A percentile compares a stretch with the other conserved stretches of the same genome.
Conservation (phyloP, 2,113 vertebrate genomes). For the Pantherophis guttatus region DNA sequence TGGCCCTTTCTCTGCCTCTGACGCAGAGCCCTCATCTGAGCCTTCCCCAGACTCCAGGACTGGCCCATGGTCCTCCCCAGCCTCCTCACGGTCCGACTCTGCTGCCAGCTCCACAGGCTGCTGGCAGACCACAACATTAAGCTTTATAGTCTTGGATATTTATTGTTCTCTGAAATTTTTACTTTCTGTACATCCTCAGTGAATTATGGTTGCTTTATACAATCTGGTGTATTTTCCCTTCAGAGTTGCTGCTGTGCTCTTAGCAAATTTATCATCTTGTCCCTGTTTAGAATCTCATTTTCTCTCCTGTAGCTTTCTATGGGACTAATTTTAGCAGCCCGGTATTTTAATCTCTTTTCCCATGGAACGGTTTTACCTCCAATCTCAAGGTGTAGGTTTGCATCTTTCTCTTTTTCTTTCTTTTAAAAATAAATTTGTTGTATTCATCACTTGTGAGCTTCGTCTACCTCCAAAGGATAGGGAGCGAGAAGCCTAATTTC, state of each 20-base stretch:
- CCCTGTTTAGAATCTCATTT: background rate
- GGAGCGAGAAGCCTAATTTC: background rate
- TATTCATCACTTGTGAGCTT: background rate
- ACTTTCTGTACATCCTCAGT: background rate
- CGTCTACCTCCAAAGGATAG: background rate
- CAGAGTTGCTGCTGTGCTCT: background rate
- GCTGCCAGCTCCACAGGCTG: too few species aligned
- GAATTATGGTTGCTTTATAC: background rate
- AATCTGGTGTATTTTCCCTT: background rate
- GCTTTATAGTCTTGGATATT: background rate
- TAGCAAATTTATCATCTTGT: background rate
- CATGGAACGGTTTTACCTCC: background rate
- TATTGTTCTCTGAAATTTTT: background rate
- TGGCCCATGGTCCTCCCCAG: too few species aligned
- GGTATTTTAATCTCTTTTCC: background rate
- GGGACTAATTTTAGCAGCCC: background rate
- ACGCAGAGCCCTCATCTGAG: too few species aligned
- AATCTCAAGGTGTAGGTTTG: background rate
- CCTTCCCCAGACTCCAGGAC: too few species aligned
- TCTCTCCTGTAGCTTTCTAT: background rate
- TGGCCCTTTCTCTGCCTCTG: too few species aligned
- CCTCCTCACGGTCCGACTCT: too few species aligned
- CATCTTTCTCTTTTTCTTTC: background rate
- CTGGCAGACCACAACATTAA: background rate
- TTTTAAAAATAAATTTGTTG: background rate